Evolutionary conservation across 2,113 vertebrate species (phyloP), one percentile per base, ranked within the genome.

Genomic region (Mixornis gularis): DNA sequence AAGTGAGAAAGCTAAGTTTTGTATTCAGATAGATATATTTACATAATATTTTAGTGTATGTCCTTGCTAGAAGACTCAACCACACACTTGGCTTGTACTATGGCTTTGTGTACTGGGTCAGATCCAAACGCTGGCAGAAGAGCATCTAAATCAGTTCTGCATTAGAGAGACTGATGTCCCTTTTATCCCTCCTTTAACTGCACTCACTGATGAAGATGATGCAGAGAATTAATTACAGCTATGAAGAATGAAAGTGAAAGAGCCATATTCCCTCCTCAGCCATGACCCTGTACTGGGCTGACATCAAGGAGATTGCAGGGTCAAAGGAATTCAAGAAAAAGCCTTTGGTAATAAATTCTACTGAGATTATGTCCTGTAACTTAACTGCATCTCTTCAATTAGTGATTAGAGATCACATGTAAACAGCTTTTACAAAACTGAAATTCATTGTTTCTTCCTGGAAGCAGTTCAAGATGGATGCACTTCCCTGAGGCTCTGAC

Each of bases 211-310:
- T 58, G 65, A 95, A 66, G 83, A 89, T 84, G 44, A 69, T 79
- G 70, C 59, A 91, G 66, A 51, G 36, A 94, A 95, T 96, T 89
- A 96, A 95, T 92, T 87, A 79, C 12, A 79, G 24, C 58, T 90
- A 55, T 87, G 81, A 90, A 92, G 70, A 95, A 76, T 78, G 80
- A 72, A 93, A 95, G 34, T 56, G 83, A 52, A 88, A 85, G 78
- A 30, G 24, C 46, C n/a, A 51, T 58, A 70, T 69, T 87, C 65
- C 55, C 46, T 81, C 55, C 32, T 90, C 66, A 77, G 51, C 51
- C 53, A 1, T 76, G 73, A 72, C 90, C 49, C 73, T 76, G 62
- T 25, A 22, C 58, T 55, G 34, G 43, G 52, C 64, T 94, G 87
- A 38, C 41, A 36, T 85, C 29, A 62, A 40, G 58, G 38, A 78